These are phyloP conservation scores for Hyles lineata DNA, from an alignment of 2,888 invertebrate species.

Conservation along the genomic window DNA sequence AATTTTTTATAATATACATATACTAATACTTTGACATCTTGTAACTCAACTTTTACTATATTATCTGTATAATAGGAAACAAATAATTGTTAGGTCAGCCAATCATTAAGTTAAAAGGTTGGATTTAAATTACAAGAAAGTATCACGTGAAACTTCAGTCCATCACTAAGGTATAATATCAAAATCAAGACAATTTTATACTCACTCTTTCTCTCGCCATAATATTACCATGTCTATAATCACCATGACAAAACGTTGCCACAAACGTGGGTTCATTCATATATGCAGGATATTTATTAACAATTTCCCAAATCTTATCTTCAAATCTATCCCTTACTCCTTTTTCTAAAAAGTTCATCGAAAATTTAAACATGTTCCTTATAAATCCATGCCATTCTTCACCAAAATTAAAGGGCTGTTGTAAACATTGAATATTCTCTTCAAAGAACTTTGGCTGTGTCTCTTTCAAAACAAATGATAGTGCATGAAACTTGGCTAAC, in stretches of 20 bases:
- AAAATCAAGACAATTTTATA: conserved; percentile 24
- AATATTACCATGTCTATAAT: conserved; percentile 48
- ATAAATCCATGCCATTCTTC: conserved; percentile 44
- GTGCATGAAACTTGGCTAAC: conserved; percentile 60
- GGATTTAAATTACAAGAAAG: no score
- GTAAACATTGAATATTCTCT: conserved; percentile 43
- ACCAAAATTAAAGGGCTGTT: conserved; percentile 39
- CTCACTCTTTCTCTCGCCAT: conserved; percentile 53
- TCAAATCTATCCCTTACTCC: conserved; percentile 43
- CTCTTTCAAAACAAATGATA: conserved; percentile 55
- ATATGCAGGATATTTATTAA: conserved; percentile 46
- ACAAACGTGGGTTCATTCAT: conserved; percentile 36
- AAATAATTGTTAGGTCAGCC: no score
- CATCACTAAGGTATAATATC: neutral
- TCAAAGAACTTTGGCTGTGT: conserved; percentile 55
- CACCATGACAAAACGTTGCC: conserved; percentile 48
- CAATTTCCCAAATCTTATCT: conserved; percentile 38
- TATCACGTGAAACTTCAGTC: no score
- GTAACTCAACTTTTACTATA: no score
- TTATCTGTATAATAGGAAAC: no score
- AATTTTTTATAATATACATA: no score
- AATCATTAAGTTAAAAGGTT: no score
- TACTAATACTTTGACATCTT: no score
- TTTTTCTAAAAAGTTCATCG: conserved; percentile 43
- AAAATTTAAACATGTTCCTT: conserved; percentile 41